Conservation (phyloP, 1,140 invertebrate species). For the Ceratoteleas bidentatus region DNA sequence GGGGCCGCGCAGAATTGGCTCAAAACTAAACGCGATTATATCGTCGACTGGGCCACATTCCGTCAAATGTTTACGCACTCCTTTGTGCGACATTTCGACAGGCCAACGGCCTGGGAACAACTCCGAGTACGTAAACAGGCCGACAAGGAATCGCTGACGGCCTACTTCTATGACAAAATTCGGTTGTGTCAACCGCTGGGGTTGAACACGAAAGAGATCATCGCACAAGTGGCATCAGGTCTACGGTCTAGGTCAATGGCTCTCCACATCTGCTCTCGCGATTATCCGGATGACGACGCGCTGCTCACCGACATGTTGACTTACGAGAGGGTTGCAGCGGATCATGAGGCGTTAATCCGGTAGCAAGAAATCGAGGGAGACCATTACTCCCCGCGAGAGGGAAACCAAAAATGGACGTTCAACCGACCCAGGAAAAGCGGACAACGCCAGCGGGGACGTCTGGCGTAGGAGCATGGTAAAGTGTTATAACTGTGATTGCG, state of each 20-base stretch:
- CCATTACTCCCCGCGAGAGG: too few relatives aligned
- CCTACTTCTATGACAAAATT: too few relatives aligned
- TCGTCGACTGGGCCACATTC: not conserved
- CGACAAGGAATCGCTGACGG: not conserved
- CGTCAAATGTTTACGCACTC: not conserved
- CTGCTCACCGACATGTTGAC: constrained; percentile 1
- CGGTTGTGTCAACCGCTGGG: not conserved
- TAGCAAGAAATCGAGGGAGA: not conserved
- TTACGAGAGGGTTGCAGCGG: not conserved
- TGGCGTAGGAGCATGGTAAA: not conserved
- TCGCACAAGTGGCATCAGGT: constrained; percentile 5
- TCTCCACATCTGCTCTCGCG: not conserved
- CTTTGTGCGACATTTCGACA: not conserved
- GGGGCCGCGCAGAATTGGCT: constrained; percentile 12
- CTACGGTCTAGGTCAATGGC: constrained; percentile 5
- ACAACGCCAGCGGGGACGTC: not conserved
- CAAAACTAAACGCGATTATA: not conserved
- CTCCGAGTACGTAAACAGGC: constrained; percentile 2
- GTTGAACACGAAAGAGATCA: constrained; percentile 2
- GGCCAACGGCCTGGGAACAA: not conserved
- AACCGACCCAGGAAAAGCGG: not conserved
- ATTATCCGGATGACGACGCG: constrained; percentile 4
- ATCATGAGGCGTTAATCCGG: not conserved
- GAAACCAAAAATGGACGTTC: not conserved
- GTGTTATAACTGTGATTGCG: constrained; percentile 12